phyloP scores from a whole-genome alignment of 37 sponge, comb jelly and placozoan genomes.

The Halichondria panicea region DNA sequence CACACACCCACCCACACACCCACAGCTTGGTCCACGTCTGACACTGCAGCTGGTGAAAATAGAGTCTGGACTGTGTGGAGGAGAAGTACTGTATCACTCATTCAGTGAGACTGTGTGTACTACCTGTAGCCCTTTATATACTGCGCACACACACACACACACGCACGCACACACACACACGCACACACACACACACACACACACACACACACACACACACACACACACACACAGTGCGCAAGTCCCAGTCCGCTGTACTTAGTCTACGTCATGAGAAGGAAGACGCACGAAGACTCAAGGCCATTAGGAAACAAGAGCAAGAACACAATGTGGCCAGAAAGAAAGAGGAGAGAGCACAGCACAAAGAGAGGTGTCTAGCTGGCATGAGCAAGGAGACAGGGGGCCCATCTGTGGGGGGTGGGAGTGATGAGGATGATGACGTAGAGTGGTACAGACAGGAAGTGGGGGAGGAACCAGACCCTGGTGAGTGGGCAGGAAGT shows the following conservation, averaged over 20 bases:
- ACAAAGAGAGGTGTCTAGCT: slow-evolving; percentile 42
- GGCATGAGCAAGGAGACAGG: slow-evolving; percentile 10
- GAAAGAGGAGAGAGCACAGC: slow-evolving; percentile 45
- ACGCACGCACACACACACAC: too few species aligned
- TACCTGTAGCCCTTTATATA: too few species aligned
- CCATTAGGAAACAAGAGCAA: slow-evolving; percentile 54
- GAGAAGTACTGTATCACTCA: slow-evolving; percentile 79
- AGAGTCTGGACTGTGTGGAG: slow-evolving; percentile 78
- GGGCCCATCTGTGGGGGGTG: not conserved
- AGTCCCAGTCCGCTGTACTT: slow-evolving; percentile 56
- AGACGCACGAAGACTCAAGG: slow-evolving; percentile 42
- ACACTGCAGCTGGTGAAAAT: slow-evolving; percentile 77
- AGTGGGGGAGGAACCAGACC: slow-evolving; percentile 80
- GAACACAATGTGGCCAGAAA: slow-evolving; percentile 74
- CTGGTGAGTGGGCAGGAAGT: slow-evolving; percentile 30
- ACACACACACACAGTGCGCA: slow-evolving; percentile 72
- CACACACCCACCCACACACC: too few species aligned
- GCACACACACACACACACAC: too few species aligned
- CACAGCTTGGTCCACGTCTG: slow-evolving; percentile 88
- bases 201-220: too few species aligned
- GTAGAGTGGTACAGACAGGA: slow-evolving; percentile 73
- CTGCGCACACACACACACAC: too few species aligned
- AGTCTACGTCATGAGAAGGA: slow-evolving; percentile 18
- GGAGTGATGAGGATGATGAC: slow-evolving; percentile 58
- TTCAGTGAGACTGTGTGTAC: slow-evolving; percentile 52